Evolutionary conservation across 2,888 invertebrate species (phyloP), one percentile per base, ranked within the genome.

Genomic region (Junonia oenone): DNA sequence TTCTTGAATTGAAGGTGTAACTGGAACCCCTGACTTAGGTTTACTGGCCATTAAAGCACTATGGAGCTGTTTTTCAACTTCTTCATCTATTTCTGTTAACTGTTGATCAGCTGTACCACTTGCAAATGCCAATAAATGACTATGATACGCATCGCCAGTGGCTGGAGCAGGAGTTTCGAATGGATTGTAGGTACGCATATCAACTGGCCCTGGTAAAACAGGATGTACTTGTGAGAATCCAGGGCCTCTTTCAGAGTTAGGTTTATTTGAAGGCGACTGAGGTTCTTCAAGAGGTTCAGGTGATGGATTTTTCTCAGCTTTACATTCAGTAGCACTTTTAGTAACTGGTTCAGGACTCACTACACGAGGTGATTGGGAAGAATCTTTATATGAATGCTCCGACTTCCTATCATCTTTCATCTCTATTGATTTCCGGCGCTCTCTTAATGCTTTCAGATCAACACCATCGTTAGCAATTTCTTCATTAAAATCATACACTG

Each of bases 401-500:
- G 91, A 88, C 72, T 91, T 92, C 55, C 91, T 85, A 58, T 93
- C 93, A 33, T 88, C 87, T 64, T 93, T 92, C 5, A 11, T 19
- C 69, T 96, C 95, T 9, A 94, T 91, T 0, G 96, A 96, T 68
- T 95, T 94, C 51, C 96, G 91, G 58, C 94, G 90, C 69, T 97
- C 96, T 29, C 97, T 90, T 83, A 97, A 92, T 8, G 96, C 93
- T 68, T 96, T 93, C 9, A 97, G 81, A 76, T 95, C 94, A 51
- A 95, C 93, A 13, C 94, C 93, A 59, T 95, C 94, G 63, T 92
- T 93, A 6, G 93, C 92, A 57, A 95, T 93, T 73, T 97, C 96
- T 68, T 97, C 96, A 62, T 96, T 95, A 63, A 95, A 95, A 76
- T 96, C 97, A 70, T 96, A 97, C 1, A 97, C 97, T 1, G 97